phyloP scores from a whole-genome alignment of 2,888 invertebrate genomes.

The Netelia inedita region DNA sequence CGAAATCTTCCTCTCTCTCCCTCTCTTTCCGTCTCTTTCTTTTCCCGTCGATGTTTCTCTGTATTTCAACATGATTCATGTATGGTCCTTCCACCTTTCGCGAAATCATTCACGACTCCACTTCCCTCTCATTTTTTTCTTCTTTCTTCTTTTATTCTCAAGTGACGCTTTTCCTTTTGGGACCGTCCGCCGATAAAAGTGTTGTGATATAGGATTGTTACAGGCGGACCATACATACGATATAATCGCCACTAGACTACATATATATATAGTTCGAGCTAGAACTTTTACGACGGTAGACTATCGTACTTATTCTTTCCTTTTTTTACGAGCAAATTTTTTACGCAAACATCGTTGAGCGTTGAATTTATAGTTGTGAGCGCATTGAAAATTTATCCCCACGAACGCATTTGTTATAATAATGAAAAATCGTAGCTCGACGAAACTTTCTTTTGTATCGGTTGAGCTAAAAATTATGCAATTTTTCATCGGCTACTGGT shows the following conservation, averaged over 20 bases:
- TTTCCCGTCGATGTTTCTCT: neutral
- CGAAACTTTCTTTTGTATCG: too few relatives aligned
- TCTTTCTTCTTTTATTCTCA: neutral
- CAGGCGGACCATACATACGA: neutral
- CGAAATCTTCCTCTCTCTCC: conserved; percentile 67
- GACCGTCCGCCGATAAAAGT: conserved; percentile 27
- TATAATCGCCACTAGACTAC: neutral
- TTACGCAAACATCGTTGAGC: too few relatives aligned
- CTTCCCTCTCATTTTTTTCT: conserved; percentile 37
- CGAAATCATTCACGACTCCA: conserved; percentile 25
- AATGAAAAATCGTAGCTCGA: too few relatives aligned
- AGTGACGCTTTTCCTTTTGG: conserved; percentile 29
- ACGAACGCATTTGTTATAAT: too few relatives aligned
- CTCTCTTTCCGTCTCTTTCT: too few relatives aligned
- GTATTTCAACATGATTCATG: conserved; percentile 69
- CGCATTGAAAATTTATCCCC: too few relatives aligned
- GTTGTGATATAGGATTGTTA: conserved; percentile 29
- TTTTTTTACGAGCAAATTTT: too few relatives aligned
- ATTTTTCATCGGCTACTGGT: too few relatives aligned
- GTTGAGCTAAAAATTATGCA: too few relatives aligned
- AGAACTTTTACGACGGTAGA: neutral
- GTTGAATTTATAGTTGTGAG: too few relatives aligned
- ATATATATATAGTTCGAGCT: neutral
- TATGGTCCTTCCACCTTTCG: conserved; percentile 48
- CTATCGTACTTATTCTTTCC: too few relatives aligned